Evolutionary conservation across 2,113 vertebrate species (phyloP), one percentile per base, ranked within the genome.

Genomic region (Setophaga petechia): DNA sequence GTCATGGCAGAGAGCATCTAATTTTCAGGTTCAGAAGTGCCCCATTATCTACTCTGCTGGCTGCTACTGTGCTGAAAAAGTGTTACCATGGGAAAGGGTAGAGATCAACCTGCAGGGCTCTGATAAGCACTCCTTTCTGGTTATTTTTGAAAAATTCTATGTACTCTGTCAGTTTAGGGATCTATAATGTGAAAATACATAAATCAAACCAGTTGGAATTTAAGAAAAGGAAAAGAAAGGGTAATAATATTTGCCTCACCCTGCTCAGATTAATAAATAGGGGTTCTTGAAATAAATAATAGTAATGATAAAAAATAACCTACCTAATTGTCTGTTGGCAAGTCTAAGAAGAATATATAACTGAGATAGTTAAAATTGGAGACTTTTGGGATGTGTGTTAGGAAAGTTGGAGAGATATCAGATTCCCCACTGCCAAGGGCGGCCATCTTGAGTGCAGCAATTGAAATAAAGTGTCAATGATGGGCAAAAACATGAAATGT

Each of bases 11-110:
- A 76, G 51, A 94, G 67, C 66, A 87, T 85, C 74, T 96, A 87
- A 95, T 95, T 95, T 96, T 95, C 93, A 95, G 95, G 89, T 95
- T 95, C 87, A 91, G 74, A 94, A 93, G 67, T 79, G 72, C 58
- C 43, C 94, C 84, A 85, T 97, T 95, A 95, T 95, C 93, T 91
- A 93, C 77, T 75, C 91, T 91, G 81, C 66, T 94, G 84, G 37
- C 89, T 95, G 89, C 71, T 87, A 79, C 84, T 55, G 46, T 66
- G 62, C 77, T 89, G 89, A 79, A 96, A 89, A 96, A 93, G 52
- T 90, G 63, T 94, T 95, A 87, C 87, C 71, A 87, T 73, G 87
- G 91, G 95, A 62, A 97, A 95, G 72, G 78, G 88, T 85, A 89
- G 82, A 90, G 75, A 95, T 94, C 89, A 95, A 74, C 84, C 89